phyloP scores from a whole-genome alignment of 53 echinoderm and acorn worm genomes.

The Patiria pectinifera region DNA sequence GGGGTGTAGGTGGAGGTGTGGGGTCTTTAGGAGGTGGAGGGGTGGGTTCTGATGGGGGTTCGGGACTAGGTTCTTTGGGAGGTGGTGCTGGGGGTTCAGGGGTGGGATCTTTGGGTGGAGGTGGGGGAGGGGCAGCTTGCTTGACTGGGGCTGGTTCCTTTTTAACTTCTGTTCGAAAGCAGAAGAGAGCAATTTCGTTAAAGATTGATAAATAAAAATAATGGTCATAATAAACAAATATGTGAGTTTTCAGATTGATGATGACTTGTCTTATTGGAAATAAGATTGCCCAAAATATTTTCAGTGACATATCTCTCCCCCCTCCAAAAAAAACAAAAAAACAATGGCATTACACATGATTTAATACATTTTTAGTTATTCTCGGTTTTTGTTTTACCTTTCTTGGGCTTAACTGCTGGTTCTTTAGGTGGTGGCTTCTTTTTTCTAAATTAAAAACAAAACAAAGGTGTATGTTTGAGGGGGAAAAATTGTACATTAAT shows the following conservation, averaged over 20 bases:
- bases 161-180: constrained; percentile 35
- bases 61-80: constrained; percentile 22
- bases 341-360: not conserved
- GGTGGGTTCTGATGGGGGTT: constrained; percentile 68
- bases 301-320: not conserved
- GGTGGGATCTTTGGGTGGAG: constrained; percentile 62
- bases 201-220: not conserved
- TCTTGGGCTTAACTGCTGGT: constrained; percentile 7
- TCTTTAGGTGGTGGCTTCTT: constrained; percentile 59
- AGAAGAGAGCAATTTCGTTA: not conserved
- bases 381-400: constrained; percentile 4
- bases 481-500: no score
- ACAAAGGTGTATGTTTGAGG: no score
- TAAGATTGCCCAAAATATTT: not conserved
- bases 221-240: no score
- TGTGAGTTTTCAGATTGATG: no score
- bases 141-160: constrained; percentile 32
- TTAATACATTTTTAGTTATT: not conserved
- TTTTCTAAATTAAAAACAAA: constrained; percentile 34
- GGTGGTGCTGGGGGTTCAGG: constrained; percentile 55
- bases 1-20: constrained; percentile 58
- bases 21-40: constrained; percentile 41
- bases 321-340: not conserved
- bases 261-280: no score
- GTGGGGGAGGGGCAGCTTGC: constrained; percentile 30